phyloP scores from a whole-genome alignment of 2,797 vertebrate species.

The Myiothlypis chrysogaster region DNA sequence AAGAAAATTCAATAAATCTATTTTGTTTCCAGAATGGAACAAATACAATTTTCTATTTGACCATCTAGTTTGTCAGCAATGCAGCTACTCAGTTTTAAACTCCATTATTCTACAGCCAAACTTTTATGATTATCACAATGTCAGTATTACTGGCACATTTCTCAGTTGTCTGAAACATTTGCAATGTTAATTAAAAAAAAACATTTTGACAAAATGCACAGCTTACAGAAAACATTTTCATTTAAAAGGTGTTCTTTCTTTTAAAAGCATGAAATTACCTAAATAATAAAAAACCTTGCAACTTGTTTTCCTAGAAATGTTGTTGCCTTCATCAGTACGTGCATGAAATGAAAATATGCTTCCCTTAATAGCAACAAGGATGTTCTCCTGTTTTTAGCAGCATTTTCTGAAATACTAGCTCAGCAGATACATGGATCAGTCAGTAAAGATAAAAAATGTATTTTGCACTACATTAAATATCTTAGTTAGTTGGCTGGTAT shows the following conservation, averaged over 20 bases:
- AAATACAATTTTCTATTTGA: neutral
- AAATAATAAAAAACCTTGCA: neutral
- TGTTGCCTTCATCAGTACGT: neutral
- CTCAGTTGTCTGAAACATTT: neutral
- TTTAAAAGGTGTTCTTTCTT: neutral
- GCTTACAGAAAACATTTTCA: neutral
- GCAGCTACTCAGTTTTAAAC: neutral
- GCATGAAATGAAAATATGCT: neutral
- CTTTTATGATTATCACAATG: neutral
- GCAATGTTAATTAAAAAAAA: neutral
- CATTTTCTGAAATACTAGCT: neutral
- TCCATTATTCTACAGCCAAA: neutral
- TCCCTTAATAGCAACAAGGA: neutral
- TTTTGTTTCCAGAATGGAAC: neutral
- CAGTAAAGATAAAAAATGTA: neutral
- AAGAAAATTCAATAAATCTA: neutral
- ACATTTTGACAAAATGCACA: neutral
- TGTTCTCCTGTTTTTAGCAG: neutral
- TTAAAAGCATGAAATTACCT: neutral
- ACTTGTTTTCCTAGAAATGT: neutral
- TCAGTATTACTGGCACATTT: neutral
- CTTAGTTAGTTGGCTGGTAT: constrained; percentile 17
- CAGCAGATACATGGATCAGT: neutral
- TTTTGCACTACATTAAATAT: neutral
- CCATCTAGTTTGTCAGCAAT: neutral